Percentiles rank a stretch among this genome's conserved stretches.
These are phyloP conservation scores for Holothuria leucospilota DNA, from an alignment of 53 echinoderm and acorn worm species.

Conservation along the genomic window DNA sequence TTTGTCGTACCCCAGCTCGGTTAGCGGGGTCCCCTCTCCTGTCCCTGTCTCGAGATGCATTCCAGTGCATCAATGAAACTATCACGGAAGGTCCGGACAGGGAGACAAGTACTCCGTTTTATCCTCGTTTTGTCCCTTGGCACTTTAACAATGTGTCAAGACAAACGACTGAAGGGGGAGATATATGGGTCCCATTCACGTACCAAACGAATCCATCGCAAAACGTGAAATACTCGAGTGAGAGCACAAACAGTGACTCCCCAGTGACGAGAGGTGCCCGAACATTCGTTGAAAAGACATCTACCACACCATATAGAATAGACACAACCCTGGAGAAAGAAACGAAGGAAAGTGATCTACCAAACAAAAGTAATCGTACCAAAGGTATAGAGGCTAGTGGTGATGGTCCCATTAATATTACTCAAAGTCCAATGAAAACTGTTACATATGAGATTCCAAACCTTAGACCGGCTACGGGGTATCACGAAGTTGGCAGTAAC, in stretches of 20 bases:
- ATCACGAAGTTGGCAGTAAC: conserved; percentile 11
- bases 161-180: not conserved
- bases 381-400: too few species aligned
- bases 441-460: not conserved
- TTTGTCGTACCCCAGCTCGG: conserved; percentile 10
- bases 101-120: conserved; percentile 16
- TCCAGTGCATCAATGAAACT: conserved; percentile 44
- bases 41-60: conserved; percentile 20
- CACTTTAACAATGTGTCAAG: not conserved
- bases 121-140: conserved; percentile 20
- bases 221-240: too few species aligned
- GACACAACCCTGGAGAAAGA: too few species aligned
- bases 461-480: conserved; percentile 6
- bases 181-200: conserved; percentile 30
- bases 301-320: not conserved
- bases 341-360: too few species aligned
- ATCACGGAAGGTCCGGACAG: conserved; percentile 32
- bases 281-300: too few species aligned
- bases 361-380: too few species aligned
- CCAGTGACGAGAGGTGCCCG: too few species aligned
- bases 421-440: too few species aligned
- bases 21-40: conserved; percentile 18
- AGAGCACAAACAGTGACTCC: too few species aligned
- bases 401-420: too few species aligned
- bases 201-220: not conserved